Percentiles rank a stretch among this genome's conserved stretches.
Evolutionary conservation across 2,797 vertebrate species (phyloP).

Genomic region (Craterocephalus amniculus): DNA sequence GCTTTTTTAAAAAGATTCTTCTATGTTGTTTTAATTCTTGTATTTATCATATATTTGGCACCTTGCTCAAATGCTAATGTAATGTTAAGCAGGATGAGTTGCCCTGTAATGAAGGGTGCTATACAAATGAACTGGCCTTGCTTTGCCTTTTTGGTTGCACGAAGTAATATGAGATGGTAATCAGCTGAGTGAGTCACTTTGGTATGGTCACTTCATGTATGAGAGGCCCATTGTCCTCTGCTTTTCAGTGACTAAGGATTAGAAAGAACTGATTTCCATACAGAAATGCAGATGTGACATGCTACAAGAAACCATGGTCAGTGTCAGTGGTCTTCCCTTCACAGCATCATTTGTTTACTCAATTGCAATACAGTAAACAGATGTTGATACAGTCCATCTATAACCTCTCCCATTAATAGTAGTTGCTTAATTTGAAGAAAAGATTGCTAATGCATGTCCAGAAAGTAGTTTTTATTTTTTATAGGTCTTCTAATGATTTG

Average conservation of each 20-base stretch:
- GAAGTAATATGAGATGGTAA: not conserved
- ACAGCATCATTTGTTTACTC: not conserved
- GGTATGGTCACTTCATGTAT: conserved; percentile 7
- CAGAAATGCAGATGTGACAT: not conserved
- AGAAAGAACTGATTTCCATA: conserved; percentile 28
- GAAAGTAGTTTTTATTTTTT: not conserved
- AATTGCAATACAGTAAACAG: not conserved
- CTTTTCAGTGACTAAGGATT: not conserved
- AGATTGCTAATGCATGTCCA: not conserved
- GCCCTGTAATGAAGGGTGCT: too few species aligned
- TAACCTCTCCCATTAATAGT: not conserved
- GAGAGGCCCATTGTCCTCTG: conserved; percentile 2
- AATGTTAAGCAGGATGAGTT: too few species aligned
- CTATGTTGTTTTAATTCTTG: too few species aligned
- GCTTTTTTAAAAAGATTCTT: too few species aligned
- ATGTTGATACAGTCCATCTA: not conserved
- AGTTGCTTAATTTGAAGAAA: not conserved
- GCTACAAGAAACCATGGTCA: conserved; percentile 9
- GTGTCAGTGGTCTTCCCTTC: not conserved
- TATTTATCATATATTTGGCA: too few species aligned
- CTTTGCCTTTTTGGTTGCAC: not conserved
- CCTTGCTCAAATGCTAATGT: too few species aligned
- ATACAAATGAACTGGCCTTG: too few species aligned
- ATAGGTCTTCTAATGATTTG: not conserved
- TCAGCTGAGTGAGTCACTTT: conserved; percentile 19